Base-by-base conservation (phyloP, 2,113 vertebrate species). In the Protomyctophum bolini region DNA sequence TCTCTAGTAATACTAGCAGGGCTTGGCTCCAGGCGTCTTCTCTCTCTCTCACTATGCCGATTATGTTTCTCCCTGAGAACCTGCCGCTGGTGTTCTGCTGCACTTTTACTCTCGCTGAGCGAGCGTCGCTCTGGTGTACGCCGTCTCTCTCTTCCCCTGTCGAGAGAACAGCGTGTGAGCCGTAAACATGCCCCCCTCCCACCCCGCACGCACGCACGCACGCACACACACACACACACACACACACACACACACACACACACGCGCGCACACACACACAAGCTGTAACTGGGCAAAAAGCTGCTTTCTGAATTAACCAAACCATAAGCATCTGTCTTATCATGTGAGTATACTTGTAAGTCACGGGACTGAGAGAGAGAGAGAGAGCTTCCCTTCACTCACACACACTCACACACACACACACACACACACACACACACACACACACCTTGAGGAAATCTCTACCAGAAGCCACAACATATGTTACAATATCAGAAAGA, bases 231-330 rank as follows among this genome's bases (percentile, higher is more conserved):
- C 41, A 63, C 60, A 47, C 60, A 15, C 11, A n/a, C 45, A 6
- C 45, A 63, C 61, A 48, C 41, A 62, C 6, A 47, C 60, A 47
- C 45, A 14, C 45, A 62, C 60, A 62, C 45, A 62, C 57, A 58
- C 57, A 10, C 56, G 6, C 56, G 7, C 56, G 7, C 56, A 8
- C 66, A 66, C 55, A 63, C 57, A 66, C 50, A 48, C 55, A 58
- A 58, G 78, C 89, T 92, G 91, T 92, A 89, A 90, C 89, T 87
- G 86, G 91, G 91, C 84, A 91, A 91, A 91, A 73, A 90, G 82
- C 83, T 77, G 78, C 82, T 71, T 85, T 83, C 83, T 79, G 80
- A 81, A 21, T 21, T 21, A 84, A 87, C 80, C 86, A 80, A 84
- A 87, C 80, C 86, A 79, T 77, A 83, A 84, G 83, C 79, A 71